Conservation (phyloP, 2,113 vertebrate species). For the Neolamprologus falcicula region DNA sequence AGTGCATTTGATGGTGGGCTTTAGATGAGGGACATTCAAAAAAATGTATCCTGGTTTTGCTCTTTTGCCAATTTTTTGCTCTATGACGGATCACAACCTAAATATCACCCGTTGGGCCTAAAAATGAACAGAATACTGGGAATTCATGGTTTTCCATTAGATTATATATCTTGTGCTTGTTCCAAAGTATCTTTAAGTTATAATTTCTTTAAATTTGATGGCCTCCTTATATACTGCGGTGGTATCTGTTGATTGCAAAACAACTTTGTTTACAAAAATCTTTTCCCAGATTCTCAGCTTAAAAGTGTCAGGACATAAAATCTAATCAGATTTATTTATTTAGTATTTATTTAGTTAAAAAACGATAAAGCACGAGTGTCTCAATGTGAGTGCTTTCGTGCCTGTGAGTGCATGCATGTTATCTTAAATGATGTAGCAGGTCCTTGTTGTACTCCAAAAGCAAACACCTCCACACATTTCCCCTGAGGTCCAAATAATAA, state of each 20-base stretch:
- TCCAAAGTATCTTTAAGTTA: not conserved
- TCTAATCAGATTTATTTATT: not conserved
- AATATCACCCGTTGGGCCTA: not conserved
- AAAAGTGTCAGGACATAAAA: not conserved
- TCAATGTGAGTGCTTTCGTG: not conserved
- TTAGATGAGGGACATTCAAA: not conserved
- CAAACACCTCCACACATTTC: slow-evolving; percentile 1
- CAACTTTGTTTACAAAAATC: not conserved
- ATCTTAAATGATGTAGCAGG: not conserved
- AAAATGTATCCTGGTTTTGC: not conserved
- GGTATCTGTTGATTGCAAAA: not conserved
- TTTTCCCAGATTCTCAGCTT: not conserved
- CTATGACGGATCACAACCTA: not conserved
- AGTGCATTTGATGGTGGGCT: not conserved
- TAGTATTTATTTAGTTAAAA: not conserved
- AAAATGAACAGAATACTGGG: not conserved
- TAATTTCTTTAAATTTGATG: not conserved
- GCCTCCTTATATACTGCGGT: not conserved
- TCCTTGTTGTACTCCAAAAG: not conserved
- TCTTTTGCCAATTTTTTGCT: not conserved
- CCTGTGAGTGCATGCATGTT: not conserved
- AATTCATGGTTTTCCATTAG: not conserved
- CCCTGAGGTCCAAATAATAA: slow-evolving; percentile 13
- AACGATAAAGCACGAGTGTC: not conserved
- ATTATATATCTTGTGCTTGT: not conserved